These are phyloP conservation scores for Matsumyia berberina DNA, from an alignment of 2,888 invertebrate genomes.

Conservation along the genomic window DNA sequence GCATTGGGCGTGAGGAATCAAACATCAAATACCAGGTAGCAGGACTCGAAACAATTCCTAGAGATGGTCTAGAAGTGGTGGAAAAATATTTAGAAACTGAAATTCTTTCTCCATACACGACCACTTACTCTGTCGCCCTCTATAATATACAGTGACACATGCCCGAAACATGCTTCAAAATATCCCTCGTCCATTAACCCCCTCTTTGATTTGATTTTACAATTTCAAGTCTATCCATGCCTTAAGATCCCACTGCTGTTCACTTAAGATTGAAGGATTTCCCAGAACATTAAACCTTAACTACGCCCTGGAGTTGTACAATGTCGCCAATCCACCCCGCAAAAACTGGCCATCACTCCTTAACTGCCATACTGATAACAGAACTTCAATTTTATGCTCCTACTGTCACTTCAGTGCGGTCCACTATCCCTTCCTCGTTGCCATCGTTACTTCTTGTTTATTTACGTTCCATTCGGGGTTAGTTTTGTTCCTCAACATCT, in stretches of 20 bases:
- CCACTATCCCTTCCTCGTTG: not conserved
- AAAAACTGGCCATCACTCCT: slow-evolving; percentile 30
- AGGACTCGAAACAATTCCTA: too few species aligned
- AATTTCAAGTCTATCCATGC: slow-evolving; percentile 10
- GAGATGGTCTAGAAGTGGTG: too few species aligned
- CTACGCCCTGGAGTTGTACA: slow-evolving; percentile 24
- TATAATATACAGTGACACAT: too few species aligned
- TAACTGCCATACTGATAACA: slow-evolving; percentile 44
- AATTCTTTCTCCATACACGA: too few species aligned
- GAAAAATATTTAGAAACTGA: too few species aligned
- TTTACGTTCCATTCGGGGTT: slow-evolving; percentile 39
- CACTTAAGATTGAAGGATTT: slow-evolving; percentile 44
- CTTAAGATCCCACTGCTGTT: not conserved
- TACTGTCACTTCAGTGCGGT: slow-evolving; percentile 49
- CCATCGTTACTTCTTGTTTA: slow-evolving; percentile 23
- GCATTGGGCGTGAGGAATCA: too few species aligned
- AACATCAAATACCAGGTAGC: too few species aligned
- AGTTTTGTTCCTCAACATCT: slow-evolving; percentile 2
- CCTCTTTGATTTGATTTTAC: slow-evolving; percentile 7
- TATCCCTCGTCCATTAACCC: too few species aligned
- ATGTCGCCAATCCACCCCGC: not conserved
- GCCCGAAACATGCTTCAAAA: too few species aligned
- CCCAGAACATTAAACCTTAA: slow-evolving; percentile 49
- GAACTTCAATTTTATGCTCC: slow-evolving; percentile 28
- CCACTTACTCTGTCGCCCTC: too few species aligned